A percentile compares a stretch with the other conserved stretches of the same genome.
These are phyloP conservation scores for Archegozetes longisetosus DNA, from an alignment of 1,140 invertebrate species.

Conservation along the genomic window DNA sequence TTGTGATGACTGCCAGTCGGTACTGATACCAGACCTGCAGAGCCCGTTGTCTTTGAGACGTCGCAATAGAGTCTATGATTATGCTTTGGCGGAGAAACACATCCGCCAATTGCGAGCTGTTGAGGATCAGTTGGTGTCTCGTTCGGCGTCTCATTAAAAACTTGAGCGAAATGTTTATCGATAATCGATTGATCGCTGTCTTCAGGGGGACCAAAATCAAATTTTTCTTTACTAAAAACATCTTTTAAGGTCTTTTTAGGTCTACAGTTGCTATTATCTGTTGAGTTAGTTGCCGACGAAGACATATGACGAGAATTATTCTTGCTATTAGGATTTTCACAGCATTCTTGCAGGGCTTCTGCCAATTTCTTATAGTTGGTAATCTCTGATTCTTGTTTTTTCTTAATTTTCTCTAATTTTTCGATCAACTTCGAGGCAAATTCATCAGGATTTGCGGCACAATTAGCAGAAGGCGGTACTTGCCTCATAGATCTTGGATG, in stretches of 20 bases:
- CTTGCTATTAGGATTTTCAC: neutral
- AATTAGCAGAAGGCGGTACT: neutral
- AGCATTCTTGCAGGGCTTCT: neutral
- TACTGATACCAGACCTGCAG: no score
- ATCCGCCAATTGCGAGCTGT: neutral
- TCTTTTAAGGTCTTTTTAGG: no score
- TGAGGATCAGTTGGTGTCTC: neutral
- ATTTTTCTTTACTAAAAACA: neutral
- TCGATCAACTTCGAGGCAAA: neutral
- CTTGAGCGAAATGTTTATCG: neutral
- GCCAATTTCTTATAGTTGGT: neutral
- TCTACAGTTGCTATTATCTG: no score
- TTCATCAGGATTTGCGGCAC: neutral
- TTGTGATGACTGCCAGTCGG: no score
- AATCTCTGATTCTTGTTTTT: neutral
- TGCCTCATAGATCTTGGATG: neutral
- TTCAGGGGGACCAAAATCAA: neutral
- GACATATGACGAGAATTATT: neutral
- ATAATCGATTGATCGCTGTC: neutral
- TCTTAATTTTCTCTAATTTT: neutral
- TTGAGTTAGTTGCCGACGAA: neutral
- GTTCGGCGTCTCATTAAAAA: no score
- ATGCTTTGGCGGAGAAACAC: neutral
- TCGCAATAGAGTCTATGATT: no score
- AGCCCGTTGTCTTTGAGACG: no score